These are phyloP conservation scores for Colletes latitarsis DNA, from an alignment of 1,140 invertebrate species.

Conservation along the genomic window DNA sequence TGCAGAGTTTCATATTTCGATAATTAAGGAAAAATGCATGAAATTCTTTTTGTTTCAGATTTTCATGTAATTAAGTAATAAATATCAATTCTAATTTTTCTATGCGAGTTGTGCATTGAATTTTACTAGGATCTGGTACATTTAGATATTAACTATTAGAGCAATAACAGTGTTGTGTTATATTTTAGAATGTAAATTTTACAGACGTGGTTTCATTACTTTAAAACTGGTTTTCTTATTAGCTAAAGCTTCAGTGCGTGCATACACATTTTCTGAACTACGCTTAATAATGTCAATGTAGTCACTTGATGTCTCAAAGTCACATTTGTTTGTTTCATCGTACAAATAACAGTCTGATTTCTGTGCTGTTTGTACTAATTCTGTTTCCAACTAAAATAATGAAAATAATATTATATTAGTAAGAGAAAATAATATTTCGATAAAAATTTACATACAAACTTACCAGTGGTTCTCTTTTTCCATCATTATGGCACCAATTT, in stretches of 20 bases:
- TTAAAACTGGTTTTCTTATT: slow-evolving; percentile 80
- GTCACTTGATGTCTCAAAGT: slow-evolving; percentile 75
- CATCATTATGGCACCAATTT: slow-evolving; percentile 38
- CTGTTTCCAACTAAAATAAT: slow-evolving; percentile 50
- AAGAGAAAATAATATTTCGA: slow-evolving; percentile 2
- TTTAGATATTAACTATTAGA: slow-evolving; percentile 4
- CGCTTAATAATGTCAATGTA: slow-evolving; percentile 78
- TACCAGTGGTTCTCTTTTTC: slow-evolving; percentile 47
- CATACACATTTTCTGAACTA: slow-evolving; percentile 79
- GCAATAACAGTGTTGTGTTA: slow-evolving; percentile 22
- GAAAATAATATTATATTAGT: slow-evolving; percentile 6
- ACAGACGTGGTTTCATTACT: slow-evolving; percentile 79
- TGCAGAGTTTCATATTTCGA: slow-evolving; percentile 9
- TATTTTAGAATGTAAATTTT: slow-evolving; percentile 55
- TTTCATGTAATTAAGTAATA: slow-evolving; percentile 1
- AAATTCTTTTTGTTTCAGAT: neutral
- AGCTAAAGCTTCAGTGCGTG: slow-evolving; percentile 79
- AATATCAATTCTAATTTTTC: slow-evolving; percentile 21
- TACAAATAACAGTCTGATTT: slow-evolving; percentile 45
- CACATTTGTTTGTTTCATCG: slow-evolving; percentile 61
- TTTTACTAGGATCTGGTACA: slow-evolving; percentile 8
- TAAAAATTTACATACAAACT: slow-evolving; percentile 8
- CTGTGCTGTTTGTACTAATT: slow-evolving; percentile 27
- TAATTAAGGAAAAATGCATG: slow-evolving; percentile 9
- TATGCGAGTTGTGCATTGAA: neutral